These are phyloP conservation scores for Squalus acanthias DNA, from an alignment of 2,797 vertebrate species.

Conservation along the genomic window DNA sequence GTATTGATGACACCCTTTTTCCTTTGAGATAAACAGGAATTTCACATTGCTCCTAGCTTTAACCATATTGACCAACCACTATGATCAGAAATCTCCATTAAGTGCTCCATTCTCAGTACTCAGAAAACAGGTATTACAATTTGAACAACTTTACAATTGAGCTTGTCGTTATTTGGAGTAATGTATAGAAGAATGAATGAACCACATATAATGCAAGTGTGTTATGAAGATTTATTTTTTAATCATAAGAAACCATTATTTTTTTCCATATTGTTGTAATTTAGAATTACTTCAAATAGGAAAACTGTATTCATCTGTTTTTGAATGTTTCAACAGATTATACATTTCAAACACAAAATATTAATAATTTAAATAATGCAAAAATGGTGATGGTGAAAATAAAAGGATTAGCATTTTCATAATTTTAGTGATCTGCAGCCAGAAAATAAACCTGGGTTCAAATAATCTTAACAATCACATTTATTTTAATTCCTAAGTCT, in stretches of 20 bases:
- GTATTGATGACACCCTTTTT: not conserved
- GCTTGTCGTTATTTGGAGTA: not conserved
- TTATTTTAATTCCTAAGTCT: constrained; percentile 41
- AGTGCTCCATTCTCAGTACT: not conserved
- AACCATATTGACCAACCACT: not conserved
- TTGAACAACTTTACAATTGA: not conserved
- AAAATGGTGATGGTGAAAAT: not conserved
- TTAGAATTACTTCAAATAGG: not conserved
- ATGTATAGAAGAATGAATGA: not conserved
- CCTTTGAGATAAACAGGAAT: not conserved
- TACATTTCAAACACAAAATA: not conserved
- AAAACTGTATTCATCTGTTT: not conserved
- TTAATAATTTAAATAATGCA: not conserved
- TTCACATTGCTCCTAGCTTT: not conserved
- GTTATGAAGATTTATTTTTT: not conserved
- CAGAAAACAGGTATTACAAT: not conserved
- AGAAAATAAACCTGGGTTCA: not conserved
- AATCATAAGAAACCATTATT: not conserved
- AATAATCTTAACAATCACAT: not conserved
- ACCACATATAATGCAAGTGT: not conserved
- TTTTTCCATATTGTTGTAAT: not conserved
- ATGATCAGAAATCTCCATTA: not conserved
- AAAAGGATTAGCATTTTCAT: not conserved
- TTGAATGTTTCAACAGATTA: too few species aligned
- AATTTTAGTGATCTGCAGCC: not conserved